Evolutionary conservation across 2,888 invertebrate genomes (phyloP), one percentile per base, ranked within the genome.

Genomic region (Stenolophus ochropezus): DNA sequence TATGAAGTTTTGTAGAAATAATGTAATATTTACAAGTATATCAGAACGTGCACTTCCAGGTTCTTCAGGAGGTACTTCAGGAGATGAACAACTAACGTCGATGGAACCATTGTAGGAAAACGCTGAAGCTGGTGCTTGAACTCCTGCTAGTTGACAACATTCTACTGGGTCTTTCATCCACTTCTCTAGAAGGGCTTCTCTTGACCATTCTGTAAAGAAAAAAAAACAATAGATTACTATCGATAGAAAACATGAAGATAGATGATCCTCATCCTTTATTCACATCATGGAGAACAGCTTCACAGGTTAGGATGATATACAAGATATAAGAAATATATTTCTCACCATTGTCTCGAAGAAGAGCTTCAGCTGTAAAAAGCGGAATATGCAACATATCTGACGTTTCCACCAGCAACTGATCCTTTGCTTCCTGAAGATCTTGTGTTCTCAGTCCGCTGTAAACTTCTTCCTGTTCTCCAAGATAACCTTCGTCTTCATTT

Each of bases 301-400:
- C 51, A n/a, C n/a, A 42, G n/a, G 42, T 42, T 42, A 42, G 6
- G n/a, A 42, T 42, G 6, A 42, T 1, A 6, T 42, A 42, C 2
- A 1, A 1, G 42, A 25, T 4, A 61, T n/a, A 23, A 21, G 4
- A n/a, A 23, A 20, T 18, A 2, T 18, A 2, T 56, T 56, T 69
- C 33, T 16, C 86, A 93, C 94, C 93, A 87, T 93, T 92, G 86
- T 93, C 92, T 83, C 93, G 87, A 21, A 94, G 89, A 65, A 94
- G 88, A 27, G 93, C 93, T 88, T 94, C 94, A 27, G 94, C 93
- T 77, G 93, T 93, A 86, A 94, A 94, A 56, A 94, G 89, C 2
- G 93, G 93, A 73, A 94, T 91, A 86, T 93, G 92, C 58, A 94
- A 89, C 93, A 94, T 94, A 87, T 94, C 93, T 4, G 93, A 93